These are phyloP conservation scores for Tipula vernalis DNA, from an alignment of 2,888 invertebrate genomes.

Conservation along the genomic window DNA sequence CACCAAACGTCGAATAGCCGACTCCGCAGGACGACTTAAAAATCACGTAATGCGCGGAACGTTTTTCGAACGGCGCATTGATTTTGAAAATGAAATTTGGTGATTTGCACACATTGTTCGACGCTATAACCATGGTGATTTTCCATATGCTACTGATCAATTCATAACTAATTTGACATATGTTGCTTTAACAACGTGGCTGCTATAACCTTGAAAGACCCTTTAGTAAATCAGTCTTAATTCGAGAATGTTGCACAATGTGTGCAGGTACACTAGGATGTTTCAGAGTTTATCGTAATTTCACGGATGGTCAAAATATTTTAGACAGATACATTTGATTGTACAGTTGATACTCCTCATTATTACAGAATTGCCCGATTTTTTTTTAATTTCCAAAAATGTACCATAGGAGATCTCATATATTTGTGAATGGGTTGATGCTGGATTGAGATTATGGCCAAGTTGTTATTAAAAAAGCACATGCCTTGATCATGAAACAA, in stretches of 20 bases:
- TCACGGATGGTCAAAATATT: slow-evolving; percentile 59
- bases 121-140: too few relatives aligned
- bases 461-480: slow-evolving; percentile 78
- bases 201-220: too few relatives aligned
- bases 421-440: slow-evolving; percentile 90
- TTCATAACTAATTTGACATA: too few relatives aligned
- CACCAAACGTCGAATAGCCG: too few relatives aligned
- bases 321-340: slow-evolving; percentile 47
- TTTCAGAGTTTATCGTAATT: slow-evolving; percentile 67
- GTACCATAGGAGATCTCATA: slow-evolving; percentile 78
- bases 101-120: too few relatives aligned
- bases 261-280: slow-evolving; percentile 55
- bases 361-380: slow-evolving; percentile 77
- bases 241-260: slow-evolving; percentile 23
- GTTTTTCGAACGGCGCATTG: too few relatives aligned
- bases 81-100: too few relatives aligned
- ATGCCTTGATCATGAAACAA: slow-evolving; percentile 93
- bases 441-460: slow-evolving; percentile 88
- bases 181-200: too few relatives aligned
- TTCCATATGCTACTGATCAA: slow-evolving; percentile 87
- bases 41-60: too few relatives aligned
- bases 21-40: too few relatives aligned
- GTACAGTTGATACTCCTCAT: slow-evolving; percentile 68
- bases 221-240: slow-evolving; percentile 65
- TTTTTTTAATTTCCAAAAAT: slow-evolving; percentile 62